Conservation (phyloP, 2,113 vertebrate genomes). For the Cromileptes altivelis region DNA sequence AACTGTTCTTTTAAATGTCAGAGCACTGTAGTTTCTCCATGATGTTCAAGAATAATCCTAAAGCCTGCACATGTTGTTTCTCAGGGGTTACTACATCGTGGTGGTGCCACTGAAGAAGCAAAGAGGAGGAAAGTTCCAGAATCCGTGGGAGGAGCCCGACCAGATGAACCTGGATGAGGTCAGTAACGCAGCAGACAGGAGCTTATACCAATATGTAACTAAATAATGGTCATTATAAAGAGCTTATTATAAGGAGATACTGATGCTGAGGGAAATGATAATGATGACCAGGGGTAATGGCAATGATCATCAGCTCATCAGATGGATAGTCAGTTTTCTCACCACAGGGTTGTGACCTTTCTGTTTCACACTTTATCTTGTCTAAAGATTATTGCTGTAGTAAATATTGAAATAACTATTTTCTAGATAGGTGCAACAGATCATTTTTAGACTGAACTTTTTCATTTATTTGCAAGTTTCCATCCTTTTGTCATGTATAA, state of each 20-base stretch:
- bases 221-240: not conserved
- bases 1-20: not conserved
- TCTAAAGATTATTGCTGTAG: too few relatives aligned
- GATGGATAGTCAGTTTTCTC: too few relatives aligned
- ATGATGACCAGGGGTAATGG: not conserved
- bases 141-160: slow-evolving; percentile 95
- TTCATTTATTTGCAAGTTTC: too few relatives aligned
- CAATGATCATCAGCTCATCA: too few relatives aligned
- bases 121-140: slow-evolving; percentile 94
- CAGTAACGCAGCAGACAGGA: slow-evolving; percentile 32
- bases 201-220: not conserved
- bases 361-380: too few relatives aligned
- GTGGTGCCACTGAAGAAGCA: slow-evolving; percentile 98
- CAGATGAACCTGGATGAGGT: slow-evolving; percentile 99
- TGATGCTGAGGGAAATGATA: slow-evolving; percentile 13
- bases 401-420: too few relatives aligned
- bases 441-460: too few relatives aligned
- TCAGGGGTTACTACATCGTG: slow-evolving; percentile 97
- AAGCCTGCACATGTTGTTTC: slow-evolving; percentile 11
- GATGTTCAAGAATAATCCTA: too few relatives aligned
- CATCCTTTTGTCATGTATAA: too few relatives aligned
- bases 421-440: too few relatives aligned
- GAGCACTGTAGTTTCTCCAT: not conserved
- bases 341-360: too few relatives aligned
- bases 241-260: not conserved